Percentiles rank a stretch among this genome's conserved stretches.
Evolutionary conservation across 2,797 vertebrate species (phyloP).

Genomic region (Vespertilio murinus): DNA sequence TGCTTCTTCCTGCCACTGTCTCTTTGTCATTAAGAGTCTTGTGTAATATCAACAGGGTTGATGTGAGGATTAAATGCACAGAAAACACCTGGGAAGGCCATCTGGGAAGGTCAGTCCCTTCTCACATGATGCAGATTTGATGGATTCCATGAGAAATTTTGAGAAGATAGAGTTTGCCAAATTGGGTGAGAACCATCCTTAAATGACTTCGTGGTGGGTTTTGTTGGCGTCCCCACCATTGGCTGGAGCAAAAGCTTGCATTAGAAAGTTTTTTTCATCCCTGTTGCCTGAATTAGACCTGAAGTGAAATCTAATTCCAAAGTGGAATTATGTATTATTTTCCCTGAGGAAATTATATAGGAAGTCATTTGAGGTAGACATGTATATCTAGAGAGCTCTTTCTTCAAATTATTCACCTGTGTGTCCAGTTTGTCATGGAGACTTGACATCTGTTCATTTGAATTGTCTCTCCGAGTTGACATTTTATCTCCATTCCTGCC

Average conservation of each 20-base stretch:
- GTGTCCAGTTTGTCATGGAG: background rate
- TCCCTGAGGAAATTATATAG: background rate
- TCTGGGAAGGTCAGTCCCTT: background rate
- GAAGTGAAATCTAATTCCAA: conserved; percentile 11
- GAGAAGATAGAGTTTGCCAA: background rate
- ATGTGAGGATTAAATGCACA: background rate
- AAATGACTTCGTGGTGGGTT: background rate
- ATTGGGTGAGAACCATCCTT: background rate
- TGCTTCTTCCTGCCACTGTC: background rate
- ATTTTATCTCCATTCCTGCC: background rate
- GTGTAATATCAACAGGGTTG: background rate
- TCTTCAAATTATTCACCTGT: background rate
- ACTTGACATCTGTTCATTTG: conserved; percentile 9
- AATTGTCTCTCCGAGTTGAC: background rate
- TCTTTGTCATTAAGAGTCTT: background rate
- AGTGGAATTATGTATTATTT: background rate
- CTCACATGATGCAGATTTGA: background rate
- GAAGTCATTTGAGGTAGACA: background rate
- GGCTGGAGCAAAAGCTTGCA: background rate
- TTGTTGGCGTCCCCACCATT: background rate
- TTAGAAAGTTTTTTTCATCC: conserved; percentile 7
- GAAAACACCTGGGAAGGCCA: background rate
- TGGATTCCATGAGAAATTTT: background rate
- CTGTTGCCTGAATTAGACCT: background rate
- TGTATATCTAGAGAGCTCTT: background rate